Evolutionary conservation across 2,113 vertebrate species (phyloP).

Genomic region (Pitta sordida): DNA sequence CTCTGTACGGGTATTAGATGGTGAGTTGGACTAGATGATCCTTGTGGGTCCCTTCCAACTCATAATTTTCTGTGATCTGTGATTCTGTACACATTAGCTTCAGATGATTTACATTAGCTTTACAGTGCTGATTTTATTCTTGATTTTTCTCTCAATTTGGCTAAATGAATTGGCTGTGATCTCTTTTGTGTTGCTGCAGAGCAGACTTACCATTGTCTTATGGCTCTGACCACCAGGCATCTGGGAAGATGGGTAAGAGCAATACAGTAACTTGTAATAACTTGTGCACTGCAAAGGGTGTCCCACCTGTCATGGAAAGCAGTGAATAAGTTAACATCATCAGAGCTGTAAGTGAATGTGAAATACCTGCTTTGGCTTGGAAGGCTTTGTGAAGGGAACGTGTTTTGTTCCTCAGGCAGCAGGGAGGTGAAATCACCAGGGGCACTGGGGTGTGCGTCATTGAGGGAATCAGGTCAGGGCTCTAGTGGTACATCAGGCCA

Average conservation of each 20-base stretch:
- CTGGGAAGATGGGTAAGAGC: neutral
- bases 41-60: no score
- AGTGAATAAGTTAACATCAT: neutral
- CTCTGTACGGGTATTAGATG: no score
- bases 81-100: neutral
- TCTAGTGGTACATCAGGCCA: neutral
- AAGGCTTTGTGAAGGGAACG: neutral
- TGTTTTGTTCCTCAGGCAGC: neutral
- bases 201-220: no score
- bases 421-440: neutral
- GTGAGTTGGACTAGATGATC: no score
- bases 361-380: neutral
- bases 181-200: neutral
- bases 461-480: neutral
- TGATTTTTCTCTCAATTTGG: neutral
- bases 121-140: neutral
- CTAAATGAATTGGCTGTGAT: neutral
- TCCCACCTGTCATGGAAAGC: neutral
- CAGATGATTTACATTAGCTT: neutral
- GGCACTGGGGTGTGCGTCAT: neutral
- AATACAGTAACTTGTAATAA: neutral
- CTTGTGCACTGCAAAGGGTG: neutral
- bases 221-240: neutral
- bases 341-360: neutral
- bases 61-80: no score